Conservation (phyloP, 37 sponge, comb jelly and placozoan genomes). For the Lycopodina hypogea region DNA sequence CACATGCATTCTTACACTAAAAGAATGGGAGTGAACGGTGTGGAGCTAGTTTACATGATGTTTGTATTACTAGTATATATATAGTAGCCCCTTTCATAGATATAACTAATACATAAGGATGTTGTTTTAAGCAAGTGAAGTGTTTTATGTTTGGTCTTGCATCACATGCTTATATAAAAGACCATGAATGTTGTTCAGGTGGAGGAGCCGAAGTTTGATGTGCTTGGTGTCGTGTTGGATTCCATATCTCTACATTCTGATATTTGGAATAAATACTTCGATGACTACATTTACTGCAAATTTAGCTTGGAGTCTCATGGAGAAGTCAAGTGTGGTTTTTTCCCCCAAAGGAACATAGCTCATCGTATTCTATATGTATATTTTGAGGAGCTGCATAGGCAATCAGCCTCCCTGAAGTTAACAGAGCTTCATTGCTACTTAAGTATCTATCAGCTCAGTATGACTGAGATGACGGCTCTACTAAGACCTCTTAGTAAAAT, state of each 20-base stretch:
- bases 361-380: constrained; percentile 20
- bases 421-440: constrained; percentile 36
- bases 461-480: constrained; percentile 45
- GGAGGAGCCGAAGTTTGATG: no score
- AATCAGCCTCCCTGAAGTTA: neutral
- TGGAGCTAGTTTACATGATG: no score
- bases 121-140: no score
- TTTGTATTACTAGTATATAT: no score
- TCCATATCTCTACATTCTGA: constrained; percentile 25
- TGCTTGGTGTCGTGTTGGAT: neutral
- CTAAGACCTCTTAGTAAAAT: constrained; percentile 54
- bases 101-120: no score
- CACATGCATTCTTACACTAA: no score
- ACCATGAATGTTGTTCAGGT: no score
- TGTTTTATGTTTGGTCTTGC: no score
- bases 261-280: constrained; percentile 55
- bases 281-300: constrained; percentile 49
- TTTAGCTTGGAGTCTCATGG: constrained; percentile 13
- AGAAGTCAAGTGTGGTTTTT: neutral
- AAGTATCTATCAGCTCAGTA: constrained; percentile 41
- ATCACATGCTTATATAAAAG: no score
- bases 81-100: no score
- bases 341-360: constrained; percentile 8
- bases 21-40: no score
- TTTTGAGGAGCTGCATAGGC: constrained; percentile 17